Base-by-base conservation (phyloP, 2,113 vertebrate genomes). In the Numenius arquata region DNA sequence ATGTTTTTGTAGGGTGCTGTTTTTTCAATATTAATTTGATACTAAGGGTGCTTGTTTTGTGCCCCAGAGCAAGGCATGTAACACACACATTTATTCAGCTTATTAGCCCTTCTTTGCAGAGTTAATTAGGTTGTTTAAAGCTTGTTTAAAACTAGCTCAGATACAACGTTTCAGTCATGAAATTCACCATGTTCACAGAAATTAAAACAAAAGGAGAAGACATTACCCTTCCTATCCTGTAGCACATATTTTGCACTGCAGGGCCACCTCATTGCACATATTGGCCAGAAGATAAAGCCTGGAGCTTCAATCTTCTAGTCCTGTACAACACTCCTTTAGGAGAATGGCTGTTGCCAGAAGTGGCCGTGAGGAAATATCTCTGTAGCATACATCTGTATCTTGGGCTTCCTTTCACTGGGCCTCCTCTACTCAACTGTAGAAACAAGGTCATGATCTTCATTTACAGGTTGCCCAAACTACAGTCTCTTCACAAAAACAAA, bases 31-130 rank as follows among this genome's bases (percentile, higher is more conserved):
- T 15, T 47, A 29, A 66, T 67, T 45, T 81, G n/a, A 71, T 78
- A 74, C 30, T 58, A 81, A 77, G 22, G 16, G 38, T 74, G 6
- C 11, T 80, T 88, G 19, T 45, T 88, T 92, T 71, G 55, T 73
- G 47, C 36, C 63, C 59, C 59, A 90, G 22, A 90, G 41, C 17
- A 92, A 80, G 29, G 26, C 21, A 65, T 1, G 0, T 34, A 80
- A 80, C 29, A 15, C 19, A 66, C 29, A 68, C 36, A 50, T 77
- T 92, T 86, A 62, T 93, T 80, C 65, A 92, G 25, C 22, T 86
- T 88, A 77, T 84, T 84, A 80, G 47, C 14, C n/a, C 30, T 70
- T 83, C 63, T 93, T 65, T 83, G 22, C 30, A 83, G 58, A 61
- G 17, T 80, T 92, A 75, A 88, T 90, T 88, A 62, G 6, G 8